Conservation (phyloP, 2,797 vertebrate genomes). For the Eupleurogrammus muticus region DNA sequence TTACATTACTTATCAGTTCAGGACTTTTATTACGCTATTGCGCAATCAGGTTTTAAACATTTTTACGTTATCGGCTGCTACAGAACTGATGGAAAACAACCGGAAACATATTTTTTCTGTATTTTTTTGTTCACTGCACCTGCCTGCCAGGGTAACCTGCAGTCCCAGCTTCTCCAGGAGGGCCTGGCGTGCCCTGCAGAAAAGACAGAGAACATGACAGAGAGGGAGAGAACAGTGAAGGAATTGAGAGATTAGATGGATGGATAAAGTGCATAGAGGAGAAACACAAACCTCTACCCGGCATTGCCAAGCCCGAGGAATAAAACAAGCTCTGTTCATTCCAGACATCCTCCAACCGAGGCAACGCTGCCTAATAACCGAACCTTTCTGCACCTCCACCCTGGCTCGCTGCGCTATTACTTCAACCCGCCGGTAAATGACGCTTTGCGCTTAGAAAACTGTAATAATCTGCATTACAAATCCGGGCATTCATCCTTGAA, state of each 20-base stretch:
- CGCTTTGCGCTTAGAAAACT: neutral
- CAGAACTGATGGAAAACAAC: constrained; percentile 51
- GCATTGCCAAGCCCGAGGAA: constrained; percentile 70
- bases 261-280: constrained; percentile 77
- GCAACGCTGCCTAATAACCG: constrained; percentile 48
- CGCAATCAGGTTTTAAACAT: too few species aligned
- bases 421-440: constrained; percentile 16
- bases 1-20: too few species aligned
- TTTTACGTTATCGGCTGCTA: neutral
- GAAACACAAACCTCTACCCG: constrained; percentile 63
- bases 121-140: constrained; percentile 98
- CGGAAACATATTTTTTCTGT: constrained; percentile 68
- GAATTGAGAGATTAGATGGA: constrained; percentile 71
- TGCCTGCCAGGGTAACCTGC: constrained; percentile 99
- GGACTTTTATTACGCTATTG: too few species aligned
- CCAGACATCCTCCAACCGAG: constrained; percentile 40
- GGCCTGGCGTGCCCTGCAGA: constrained; percentile 90
- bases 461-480: too few species aligned
- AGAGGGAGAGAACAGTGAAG: constrained; percentile 68
- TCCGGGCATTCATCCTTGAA: neutral
- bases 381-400: constrained; percentile 44
- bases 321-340: constrained; percentile 81
- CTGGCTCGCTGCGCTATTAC: neutral
- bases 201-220: too few species aligned
- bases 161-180: constrained; percentile 87